Evolutionary conservation across 2,113 vertebrate genomes (phyloP), one percentile per base, ranked within the genome.

Genomic region (Melanerpes aurifrons): DNA sequence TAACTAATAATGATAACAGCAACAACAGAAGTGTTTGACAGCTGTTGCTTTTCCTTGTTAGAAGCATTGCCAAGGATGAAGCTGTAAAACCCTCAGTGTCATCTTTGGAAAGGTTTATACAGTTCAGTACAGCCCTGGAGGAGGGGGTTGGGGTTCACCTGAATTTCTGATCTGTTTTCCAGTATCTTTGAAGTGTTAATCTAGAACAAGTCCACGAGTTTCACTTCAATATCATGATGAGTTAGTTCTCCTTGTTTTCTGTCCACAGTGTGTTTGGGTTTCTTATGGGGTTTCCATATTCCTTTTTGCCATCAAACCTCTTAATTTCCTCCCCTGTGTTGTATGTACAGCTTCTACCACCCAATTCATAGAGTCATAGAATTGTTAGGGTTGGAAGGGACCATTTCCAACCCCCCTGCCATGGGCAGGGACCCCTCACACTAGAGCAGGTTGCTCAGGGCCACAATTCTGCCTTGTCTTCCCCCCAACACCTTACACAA

Each of bases 241-340:
- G 86, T 96, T 77, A 57, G 1, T 85, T 86, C 56, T 32, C 67
- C 14, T 17, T 86, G 94, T 93, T 92, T 89, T 68, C 61, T 89
- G 5, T 28, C 94, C 74, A 82, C 35, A 13, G 50, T 59, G 4
- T 88, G 25, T 68, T 5, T 56, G 9, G 25, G 25, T 82, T 89
- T 29, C 17, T 71, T 58, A 7, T 50, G 10, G 50, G 64, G 54
- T 72, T 70, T 56, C 54, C 16, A 2, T 25, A 75, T 85, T 74
- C 18, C 2, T 70, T 78, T 29, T 13, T 62, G 12, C 32, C 31
- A 50, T 40, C 14, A 84, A 18, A 69, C 12, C 59, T 31, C 14
- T 63, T 53, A 22, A 5, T 1, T 24, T 72, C 87, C 79, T 66
- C 5, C 47, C 63, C 2, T 1, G 48, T 83, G 22, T 68, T 85